Conservation (phyloP, 2,113 vertebrate species). For the Eptesicus fuscus region DNA sequence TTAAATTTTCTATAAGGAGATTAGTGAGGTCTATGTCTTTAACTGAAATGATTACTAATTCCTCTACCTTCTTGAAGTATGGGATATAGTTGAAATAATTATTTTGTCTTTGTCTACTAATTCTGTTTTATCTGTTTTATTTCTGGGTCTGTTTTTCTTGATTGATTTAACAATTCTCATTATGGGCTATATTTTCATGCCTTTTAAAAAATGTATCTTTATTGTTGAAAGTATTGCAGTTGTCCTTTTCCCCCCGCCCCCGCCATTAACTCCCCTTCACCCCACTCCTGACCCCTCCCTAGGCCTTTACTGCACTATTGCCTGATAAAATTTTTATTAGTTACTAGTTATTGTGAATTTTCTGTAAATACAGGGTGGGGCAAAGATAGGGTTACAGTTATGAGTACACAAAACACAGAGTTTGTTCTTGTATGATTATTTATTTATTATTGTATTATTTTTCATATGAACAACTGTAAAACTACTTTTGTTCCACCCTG, state of each 20-base stretch:
- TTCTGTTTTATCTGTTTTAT: background rate
- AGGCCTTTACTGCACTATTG: background rate
- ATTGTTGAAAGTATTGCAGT: no score
- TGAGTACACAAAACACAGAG: background rate
- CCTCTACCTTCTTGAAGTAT: background rate
- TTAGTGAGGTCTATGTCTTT: background rate
- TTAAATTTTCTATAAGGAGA: background rate
- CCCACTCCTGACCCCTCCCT: no score
- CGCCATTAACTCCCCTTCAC: no score
- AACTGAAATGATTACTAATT: background rate
- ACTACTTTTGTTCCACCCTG: background rate
- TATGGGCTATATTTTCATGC: background rate
- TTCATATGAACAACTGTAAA: background rate
- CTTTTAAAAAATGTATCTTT: background rate
- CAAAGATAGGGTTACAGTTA: background rate
- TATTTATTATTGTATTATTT: background rate
- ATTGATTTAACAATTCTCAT: background rate
- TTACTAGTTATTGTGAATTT: background rate
- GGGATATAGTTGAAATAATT: background rate
- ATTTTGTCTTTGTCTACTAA: background rate
- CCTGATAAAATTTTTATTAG: background rate
- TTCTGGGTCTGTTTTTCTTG: background rate
- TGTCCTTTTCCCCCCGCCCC: no score
- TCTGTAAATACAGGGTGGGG: background rate
- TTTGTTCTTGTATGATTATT: background rate